Evolutionary conservation across 2,888 invertebrate species (phyloP).

Genomic region (Heliconius cydno): DNA sequence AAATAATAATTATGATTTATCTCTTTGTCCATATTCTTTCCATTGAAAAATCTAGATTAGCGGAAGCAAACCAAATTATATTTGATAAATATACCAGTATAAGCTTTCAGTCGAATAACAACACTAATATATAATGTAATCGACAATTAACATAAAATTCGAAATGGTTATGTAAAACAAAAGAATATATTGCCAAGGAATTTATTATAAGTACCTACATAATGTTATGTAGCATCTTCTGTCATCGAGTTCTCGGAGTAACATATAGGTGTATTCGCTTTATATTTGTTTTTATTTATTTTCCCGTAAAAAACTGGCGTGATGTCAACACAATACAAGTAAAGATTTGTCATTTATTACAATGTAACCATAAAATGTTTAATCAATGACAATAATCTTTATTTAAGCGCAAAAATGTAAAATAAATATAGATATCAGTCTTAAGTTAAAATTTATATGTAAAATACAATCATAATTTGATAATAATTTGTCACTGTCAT

Average conservation of each 20-base stretch:
- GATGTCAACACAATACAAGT: constrained; percentile 16
- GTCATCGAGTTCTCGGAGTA: constrained; percentile 7
- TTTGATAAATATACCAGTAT: neutral
- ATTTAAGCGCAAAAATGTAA: neutral
- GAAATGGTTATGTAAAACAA: constrained; percentile 3
- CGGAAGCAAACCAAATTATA: neutral
- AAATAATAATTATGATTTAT: neutral
- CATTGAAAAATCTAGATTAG: neutral
- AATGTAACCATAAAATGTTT: neutral
- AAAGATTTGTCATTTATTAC: constrained; percentile 10
- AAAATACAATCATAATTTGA: neutral
- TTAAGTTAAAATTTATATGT: too few species aligned
- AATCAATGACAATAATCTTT: neutral
- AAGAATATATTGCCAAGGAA: neutral
- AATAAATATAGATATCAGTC: neutral
- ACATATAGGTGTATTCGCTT: neutral
- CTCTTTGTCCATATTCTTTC: neutral
- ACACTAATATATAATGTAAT: neutral
- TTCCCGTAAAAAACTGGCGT: neutral
- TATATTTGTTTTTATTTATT: constrained; percentile 6
- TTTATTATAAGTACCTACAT: too few species aligned
- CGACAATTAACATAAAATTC: neutral
- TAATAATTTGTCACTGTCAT: neutral
- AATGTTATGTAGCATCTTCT: neutral
- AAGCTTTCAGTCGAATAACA: neutral